Conservation (phyloP, 2,888 invertebrate species). For the Pachymerium ferrugineum region DNA sequence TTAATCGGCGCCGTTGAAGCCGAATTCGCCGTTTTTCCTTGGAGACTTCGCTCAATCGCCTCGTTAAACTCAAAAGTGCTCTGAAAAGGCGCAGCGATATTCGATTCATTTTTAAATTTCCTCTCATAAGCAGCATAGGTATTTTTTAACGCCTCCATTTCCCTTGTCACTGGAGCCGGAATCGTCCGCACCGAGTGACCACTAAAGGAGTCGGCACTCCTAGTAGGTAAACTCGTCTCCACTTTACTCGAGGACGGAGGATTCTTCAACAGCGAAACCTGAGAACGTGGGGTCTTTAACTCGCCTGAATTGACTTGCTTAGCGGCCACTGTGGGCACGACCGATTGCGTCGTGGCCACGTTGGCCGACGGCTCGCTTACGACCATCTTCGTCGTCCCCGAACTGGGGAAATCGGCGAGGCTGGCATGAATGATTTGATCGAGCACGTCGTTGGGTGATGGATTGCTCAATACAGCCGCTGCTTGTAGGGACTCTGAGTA, state of each 20-base stretch:
- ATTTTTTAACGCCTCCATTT: not conserved
- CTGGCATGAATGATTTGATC: conserved; percentile 35
- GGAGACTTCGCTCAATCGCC: conserved; percentile 34
- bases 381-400: conserved; percentile 12
- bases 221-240: not conserved
- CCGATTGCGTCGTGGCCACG: not conserved
- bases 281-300: not conserved
- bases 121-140: not conserved
- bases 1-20: not conserved
- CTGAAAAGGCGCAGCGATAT: conserved; percentile 33
- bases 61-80: conserved; percentile 34
- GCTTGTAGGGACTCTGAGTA: conserved; percentile 29
- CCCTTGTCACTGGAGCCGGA: not conserved
- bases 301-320: not conserved
- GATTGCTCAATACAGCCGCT: not conserved
- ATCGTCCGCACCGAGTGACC: too few species aligned
- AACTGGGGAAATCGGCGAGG: conserved; percentile 36
- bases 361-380: not conserved
- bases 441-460: conserved; percentile 34
- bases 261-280: conserved; percentile 25
- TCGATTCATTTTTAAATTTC: not conserved
- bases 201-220: too few species aligned
- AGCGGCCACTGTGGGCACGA: not conserved
- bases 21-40: not conserved
- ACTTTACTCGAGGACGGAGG: conserved; percentile 25